Evolutionary conservation across 35 echinoderm and acorn worm genomes (phyloP).

Genomic region (Ophiothrix spiculata): DNA sequence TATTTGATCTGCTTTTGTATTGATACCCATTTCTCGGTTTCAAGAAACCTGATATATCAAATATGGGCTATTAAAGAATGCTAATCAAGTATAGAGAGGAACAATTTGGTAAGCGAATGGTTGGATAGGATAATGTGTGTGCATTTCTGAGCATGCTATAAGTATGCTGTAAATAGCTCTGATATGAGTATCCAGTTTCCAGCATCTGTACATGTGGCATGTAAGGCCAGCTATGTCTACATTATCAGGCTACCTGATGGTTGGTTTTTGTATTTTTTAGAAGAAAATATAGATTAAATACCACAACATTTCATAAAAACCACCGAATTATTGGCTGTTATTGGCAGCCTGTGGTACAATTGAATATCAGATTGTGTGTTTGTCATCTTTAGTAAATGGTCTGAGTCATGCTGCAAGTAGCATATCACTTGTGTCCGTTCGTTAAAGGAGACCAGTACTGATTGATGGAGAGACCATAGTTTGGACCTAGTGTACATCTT

Average conservation of each 20-base stretch:
- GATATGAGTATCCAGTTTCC: not conserved
- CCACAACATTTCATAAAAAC: too few species aligned
- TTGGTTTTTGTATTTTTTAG: not conserved
- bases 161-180: not conserved
- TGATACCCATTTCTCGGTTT: not conserved
- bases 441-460: too few species aligned
- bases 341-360: too few species aligned
- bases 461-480: too few species aligned
- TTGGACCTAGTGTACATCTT: too few species aligned
- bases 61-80: not conserved
- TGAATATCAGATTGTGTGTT: not conserved
- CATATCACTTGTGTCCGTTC: too few species aligned
- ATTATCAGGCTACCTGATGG: not conserved
- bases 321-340: too few species aligned
- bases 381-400: not conserved
- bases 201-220: constrained; percentile 2
- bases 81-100: not conserved
- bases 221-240: not conserved
- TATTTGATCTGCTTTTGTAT: too few species aligned
- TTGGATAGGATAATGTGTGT: not conserved
- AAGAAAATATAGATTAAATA: too few species aligned
- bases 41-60: not conserved
- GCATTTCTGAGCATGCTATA: not conserved
- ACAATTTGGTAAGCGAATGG: not conserved
- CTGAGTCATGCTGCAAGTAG: too few species aligned